phyloP scores from a whole-genome alignment of 2,888 invertebrate species.

The Diaprepes abbreviatus region DNA sequence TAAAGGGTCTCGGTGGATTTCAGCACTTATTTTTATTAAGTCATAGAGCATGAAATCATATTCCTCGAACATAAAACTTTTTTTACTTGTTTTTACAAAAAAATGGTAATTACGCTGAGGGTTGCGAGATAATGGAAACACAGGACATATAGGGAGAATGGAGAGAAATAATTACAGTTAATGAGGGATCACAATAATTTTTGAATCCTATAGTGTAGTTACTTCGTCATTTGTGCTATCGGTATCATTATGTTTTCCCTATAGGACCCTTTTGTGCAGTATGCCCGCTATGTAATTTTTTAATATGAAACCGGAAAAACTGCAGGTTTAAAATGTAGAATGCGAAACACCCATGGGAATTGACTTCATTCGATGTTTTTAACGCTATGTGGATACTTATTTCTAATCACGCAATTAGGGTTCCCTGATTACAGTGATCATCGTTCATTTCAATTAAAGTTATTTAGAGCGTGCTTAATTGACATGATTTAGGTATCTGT shows the following conservation, averaged over 20 bases:
- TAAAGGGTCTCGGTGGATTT: slow-evolving; percentile 35
- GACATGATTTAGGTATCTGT: slow-evolving; percentile 20
- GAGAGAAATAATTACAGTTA: slow-evolving; percentile 60
- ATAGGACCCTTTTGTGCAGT: slow-evolving; percentile 56
- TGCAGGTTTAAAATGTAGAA: slow-evolving; percentile 56
- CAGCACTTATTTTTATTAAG: slow-evolving; percentile 49
- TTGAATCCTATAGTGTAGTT: slow-evolving; percentile 58
- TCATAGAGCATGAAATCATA: slow-evolving; percentile 55
- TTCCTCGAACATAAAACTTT: slow-evolving; percentile 49
- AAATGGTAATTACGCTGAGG: slow-evolving; percentile 42
- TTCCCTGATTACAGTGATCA: slow-evolving; percentile 59
- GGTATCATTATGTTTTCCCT: slow-evolving; percentile 61
- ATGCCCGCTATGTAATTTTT: slow-evolving; percentile 49
- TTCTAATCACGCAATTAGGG: slow-evolving; percentile 61
- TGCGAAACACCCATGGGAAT: slow-evolving; percentile 59
- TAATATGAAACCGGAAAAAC: slow-evolving; percentile 47
- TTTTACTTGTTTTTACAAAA: slow-evolving; percentile 41
- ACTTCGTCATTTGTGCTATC: slow-evolving; percentile 60
- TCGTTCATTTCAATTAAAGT: slow-evolving; percentile 61
- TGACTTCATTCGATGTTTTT: slow-evolving; percentile 57
- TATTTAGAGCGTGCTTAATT: slow-evolving; percentile 52
- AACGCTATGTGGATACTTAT: slow-evolving; percentile 55
- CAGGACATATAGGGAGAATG: slow-evolving; percentile 46
- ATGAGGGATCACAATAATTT: slow-evolving; percentile 61
- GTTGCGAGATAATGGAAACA: slow-evolving; percentile 29